Evolutionary conservation across 2,888 invertebrate genomes (phyloP).

Genomic region (Lycia hirtaria): DNA sequence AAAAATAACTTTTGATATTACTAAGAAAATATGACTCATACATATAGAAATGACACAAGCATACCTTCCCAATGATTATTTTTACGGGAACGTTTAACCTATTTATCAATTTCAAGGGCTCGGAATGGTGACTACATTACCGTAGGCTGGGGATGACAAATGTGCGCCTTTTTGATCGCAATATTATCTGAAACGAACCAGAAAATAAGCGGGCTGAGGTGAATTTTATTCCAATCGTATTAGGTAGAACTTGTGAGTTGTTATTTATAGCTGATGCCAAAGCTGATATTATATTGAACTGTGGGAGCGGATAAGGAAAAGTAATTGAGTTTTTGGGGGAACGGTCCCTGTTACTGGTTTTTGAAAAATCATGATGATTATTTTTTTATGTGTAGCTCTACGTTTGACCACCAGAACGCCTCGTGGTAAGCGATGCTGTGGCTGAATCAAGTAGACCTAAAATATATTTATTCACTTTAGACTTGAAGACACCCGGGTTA

Average conservation of each 20-base stretch:
- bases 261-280: conserved; percentile 1
- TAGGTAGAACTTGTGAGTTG: neutral
- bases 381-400: no score
- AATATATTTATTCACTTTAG: no score
- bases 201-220: conserved; percentile 13
- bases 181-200: conserved; percentile 13
- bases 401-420: no score
- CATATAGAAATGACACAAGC: neutral
- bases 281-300: neutral
- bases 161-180: conserved; percentile 7
- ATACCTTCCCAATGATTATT: neutral
- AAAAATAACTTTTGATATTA: no score
- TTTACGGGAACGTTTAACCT: no score
- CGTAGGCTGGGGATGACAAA: conserved; percentile 17
- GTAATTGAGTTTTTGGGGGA: no score
- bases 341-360: no score
- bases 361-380: no score
- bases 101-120: conserved; percentile 19
- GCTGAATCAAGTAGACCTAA: no score
- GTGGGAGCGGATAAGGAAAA: neutral
- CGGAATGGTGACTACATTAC: neutral
- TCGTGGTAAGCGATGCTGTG: no score
- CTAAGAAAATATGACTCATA: no score
- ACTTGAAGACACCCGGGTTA: no score
- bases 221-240: conserved; percentile 13